Evolutionary conservation across 2,888 invertebrate genomes (phyloP), one percentile per base, ranked within the genome.

Genomic region (Hemistola chrysoprasaria): DNA sequence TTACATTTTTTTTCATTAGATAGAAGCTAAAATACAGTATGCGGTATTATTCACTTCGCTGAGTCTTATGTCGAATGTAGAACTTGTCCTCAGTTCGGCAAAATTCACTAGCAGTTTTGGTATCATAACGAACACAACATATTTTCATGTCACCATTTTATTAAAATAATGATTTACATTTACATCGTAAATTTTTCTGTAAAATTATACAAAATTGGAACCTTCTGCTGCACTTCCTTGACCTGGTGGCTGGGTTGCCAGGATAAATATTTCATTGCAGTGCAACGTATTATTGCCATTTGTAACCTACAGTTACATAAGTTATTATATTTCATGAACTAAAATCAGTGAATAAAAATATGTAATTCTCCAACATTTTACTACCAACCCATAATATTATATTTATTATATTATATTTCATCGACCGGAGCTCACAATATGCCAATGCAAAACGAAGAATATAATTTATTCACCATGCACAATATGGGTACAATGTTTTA

Each of bases 171-270:
- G 11, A 16, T 9, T 26, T 8, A 50, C 48, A 63, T 71, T 72
- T 62, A 68, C 61, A 61, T 75, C 71, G 57, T 70, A 67, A 64
- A 74, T 76, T 71, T 73, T 67, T 64, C 47, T 65, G n/a, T 71
- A 71, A 76, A 75, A 68, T 67, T 76, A 76, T 64, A 71, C 71
- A 76, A 73, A 73, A 75, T 62, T 72, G 71, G 65, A 65, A 58
- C 60, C 65, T 64, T 69, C 61, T 56, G 39, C 71, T 78, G 80
- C 81, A 85, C 81, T 84, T 86, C 77, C 81, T 83, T 81, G 80
- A 80, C 76, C 80, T 74, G 68, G 56, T 53, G 59, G 47, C 67
- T 59, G 44, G 36, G 50, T 56, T 68, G 42, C 30, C n/a, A 40
- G 40, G 36, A 32, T 42, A 26, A 24, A 36, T 27, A 31, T 25